A percentile compares a stretch with the other conserved stretches of the same genome.
These are phyloP conservation scores for Physeter macrocephalus DNA, from an alignment of 2,113 vertebrate genomes.

Conservation along the genomic window DNA sequence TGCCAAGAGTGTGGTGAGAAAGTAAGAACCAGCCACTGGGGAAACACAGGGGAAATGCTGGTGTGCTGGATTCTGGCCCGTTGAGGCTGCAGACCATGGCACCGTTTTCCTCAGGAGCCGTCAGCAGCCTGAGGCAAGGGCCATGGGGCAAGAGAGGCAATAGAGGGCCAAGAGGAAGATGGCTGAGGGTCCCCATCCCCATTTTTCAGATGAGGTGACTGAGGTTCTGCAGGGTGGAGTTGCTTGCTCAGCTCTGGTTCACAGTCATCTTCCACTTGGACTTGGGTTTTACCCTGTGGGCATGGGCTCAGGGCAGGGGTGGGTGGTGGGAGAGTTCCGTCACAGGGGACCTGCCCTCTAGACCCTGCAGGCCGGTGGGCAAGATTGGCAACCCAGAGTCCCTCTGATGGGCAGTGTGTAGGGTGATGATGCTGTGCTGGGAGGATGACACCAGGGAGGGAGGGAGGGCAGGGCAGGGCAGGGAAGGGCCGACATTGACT, in stretches of 20 bases:
- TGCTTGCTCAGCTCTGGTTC: not conserved
- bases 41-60: not conserved
- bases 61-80: accelerated
- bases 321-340: not conserved
- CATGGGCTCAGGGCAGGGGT: not conserved
- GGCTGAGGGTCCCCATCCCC: not conserved
- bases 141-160: not conserved
- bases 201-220: not conserved
- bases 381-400: not conserved
- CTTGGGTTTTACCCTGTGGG: not conserved
- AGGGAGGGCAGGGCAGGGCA: not conserved
- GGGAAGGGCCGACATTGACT: not conserved
- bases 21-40: not conserved
- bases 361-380: not conserved
- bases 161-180: not conserved
- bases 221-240: not conserved
- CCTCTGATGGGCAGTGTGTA: not conserved
- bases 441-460: not conserved
- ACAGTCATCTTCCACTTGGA: not conserved
- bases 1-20: not conserved
- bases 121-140: not conserved
- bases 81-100: accelerated
- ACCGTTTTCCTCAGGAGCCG: not conserved
- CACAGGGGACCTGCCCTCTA: not conserved
- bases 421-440: not conserved